Percentiles rank a stretch among this genome's conserved stretches.
Evolutionary conservation across 2,113 vertebrate species (phyloP).

Genomic region (Rattus norvegicus): GRCr8 NC_086028.1:39789001-39789500

Average conservation of each 20-base stretch:
- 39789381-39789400: not conserved
- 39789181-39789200: not conserved
- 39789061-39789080: too few relatives aligned
- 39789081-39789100: too few relatives aligned
- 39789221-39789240: not conserved
- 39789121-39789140: too few relatives aligned
- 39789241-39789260: too few relatives aligned
- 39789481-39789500: not conserved
- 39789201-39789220: not conserved
- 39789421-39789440: not conserved
- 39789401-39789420: slow-evolving; percentile 35
- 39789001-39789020: too few relatives aligned
- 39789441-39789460: not conserved
- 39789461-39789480: not conserved
- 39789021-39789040: too few relatives aligned
- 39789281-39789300: not conserved
- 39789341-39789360: not conserved
- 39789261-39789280: too few relatives aligned
- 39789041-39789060: too few relatives aligned
- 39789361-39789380: not conserved
- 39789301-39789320: not conserved
- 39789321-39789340: not conserved
- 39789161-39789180: too few relatives aligned
- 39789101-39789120: too few relatives aligned
- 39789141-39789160: too few relatives aligned